Evolutionary conservation across 2,797 vertebrate genomes (phyloP).

Genomic region (Dryobates pubescens): DNA sequence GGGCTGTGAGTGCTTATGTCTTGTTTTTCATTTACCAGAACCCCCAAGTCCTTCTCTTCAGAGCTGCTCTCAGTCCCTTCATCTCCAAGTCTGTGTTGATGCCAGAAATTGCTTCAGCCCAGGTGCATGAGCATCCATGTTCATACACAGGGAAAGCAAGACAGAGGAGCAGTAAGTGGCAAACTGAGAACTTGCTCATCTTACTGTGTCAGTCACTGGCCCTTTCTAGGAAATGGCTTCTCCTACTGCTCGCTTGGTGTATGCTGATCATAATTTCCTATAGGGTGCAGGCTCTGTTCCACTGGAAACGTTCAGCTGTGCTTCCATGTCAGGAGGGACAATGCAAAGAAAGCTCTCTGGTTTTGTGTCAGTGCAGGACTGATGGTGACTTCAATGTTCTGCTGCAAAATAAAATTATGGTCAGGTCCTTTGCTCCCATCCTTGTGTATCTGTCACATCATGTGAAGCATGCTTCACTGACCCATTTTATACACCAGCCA

Average conservation of each 20-base stretch:
- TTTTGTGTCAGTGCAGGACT: accelerated
- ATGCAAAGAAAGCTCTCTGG: background rate
- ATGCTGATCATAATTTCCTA: background rate
- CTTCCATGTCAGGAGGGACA: accelerated
- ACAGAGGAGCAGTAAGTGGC: background rate
- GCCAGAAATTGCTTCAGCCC: too few relatives aligned
- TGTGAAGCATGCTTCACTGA: background rate
- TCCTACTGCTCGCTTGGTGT: background rate
- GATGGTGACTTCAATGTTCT: background rate
- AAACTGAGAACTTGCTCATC: background rate
- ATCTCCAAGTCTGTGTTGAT: too few relatives aligned
- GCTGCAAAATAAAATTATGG: background rate
- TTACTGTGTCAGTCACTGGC: background rate
- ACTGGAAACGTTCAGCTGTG: accelerated
- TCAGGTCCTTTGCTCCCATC: background rate
- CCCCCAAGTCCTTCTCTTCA: too few relatives aligned
- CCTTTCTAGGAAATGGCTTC: background rate
- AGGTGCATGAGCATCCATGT: accelerated
- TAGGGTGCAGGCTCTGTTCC: background rate
- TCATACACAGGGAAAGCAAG: background rate
- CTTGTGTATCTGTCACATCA: background rate
- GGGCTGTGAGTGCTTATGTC: too few relatives aligned
- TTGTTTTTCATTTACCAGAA: too few relatives aligned
- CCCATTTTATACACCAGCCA: background rate
- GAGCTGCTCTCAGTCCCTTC: too few relatives aligned